These are phyloP conservation scores for Dipodomys ordii DNA, from an alignment of 2,113 vertebrate species.

Conservation along the genomic window DNA sequence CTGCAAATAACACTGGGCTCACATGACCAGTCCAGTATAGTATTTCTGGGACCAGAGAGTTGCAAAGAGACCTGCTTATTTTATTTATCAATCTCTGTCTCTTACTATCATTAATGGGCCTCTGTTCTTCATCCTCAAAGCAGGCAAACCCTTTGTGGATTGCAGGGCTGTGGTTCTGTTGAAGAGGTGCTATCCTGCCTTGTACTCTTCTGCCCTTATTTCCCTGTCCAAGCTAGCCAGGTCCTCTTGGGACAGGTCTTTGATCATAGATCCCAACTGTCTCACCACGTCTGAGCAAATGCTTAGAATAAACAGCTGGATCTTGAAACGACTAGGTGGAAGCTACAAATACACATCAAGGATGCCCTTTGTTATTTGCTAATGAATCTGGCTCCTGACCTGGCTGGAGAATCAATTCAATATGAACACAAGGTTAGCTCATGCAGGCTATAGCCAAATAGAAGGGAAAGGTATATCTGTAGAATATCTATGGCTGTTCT, in stretches of 20 bases:
- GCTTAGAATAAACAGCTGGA: conserved; percentile 57
- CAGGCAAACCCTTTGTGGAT: not conserved
- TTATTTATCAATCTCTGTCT: not conserved
- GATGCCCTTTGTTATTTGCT: conserved; percentile 65
- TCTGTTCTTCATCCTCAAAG: not conserved
- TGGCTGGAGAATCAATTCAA: conserved; percentile 23
- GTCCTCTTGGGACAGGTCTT: not conserved
- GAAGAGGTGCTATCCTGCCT: fast-evolving
- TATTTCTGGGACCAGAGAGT: not conserved
- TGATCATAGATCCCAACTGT: conserved; percentile 28
- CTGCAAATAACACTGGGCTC: not conserved
- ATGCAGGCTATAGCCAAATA: not conserved
- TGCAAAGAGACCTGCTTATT: not conserved
- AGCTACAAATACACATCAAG: conserved; percentile 46
- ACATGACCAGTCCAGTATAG: not conserved
- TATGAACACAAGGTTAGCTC: conserved; percentile 36
- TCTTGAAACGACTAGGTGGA: conserved; percentile 23
- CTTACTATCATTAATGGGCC: not conserved
- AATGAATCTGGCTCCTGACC: conserved; percentile 51
- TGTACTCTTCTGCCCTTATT: not conserved
- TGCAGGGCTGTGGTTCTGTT: not conserved
- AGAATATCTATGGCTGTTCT: not conserved
- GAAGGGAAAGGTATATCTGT: not conserved
- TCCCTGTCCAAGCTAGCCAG: not conserved
- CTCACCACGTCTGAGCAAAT: conserved; percentile 48